Base-by-base conservation (phyloP, 2,888 invertebrate species). In the Chironomus tentans region DNA sequence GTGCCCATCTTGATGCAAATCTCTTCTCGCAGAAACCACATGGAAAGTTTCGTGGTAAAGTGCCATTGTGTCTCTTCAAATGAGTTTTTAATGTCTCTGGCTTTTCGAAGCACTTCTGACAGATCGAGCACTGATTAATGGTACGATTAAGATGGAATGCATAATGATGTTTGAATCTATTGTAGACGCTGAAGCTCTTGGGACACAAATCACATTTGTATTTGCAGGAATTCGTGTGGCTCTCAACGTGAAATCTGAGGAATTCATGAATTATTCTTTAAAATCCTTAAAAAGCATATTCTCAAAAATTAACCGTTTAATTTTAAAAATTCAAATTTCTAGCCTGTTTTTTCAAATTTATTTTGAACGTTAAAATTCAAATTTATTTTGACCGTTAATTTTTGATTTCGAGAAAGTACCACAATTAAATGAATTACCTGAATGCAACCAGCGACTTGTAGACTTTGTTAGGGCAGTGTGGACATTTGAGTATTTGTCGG, bases 71-170 rank as follows among this genome's bases (percentile, higher is more conserved):
- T 13, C 65, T 7, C 5, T 65, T 65, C 5, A 65, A 21, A 21
- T 65, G 65, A 4, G 65, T 65, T 24, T 65, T 65, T 22, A 65
- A 65, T 24, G 65, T 65, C n/a, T 65, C 65, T 13, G 65, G 65
- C 13, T 65, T 65, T 24, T 65, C 65, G 47, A 74, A 74, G 46
- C n/a, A 62, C 38, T 68, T 74, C 15, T 62, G 68, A 74, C 74
- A 74, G 38, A 74, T 62, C 12, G 65, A 61, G 48, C 74, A 74
- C 48, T 74, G 47, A 15, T 47, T 65, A 2, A 65, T 65, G 12
- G 65, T 65, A 21, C 65, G 65, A 65, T 65, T 65, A 3, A 65
- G 21, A 22, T 65, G 65, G 65, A 65, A 65, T 24, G 65, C 65
- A 65, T 65, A 65, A 22, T 65, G 65, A 65, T 65, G 65, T 12